A percentile compares a stretch with the other conserved stretches of the same genome.
Conservation (phyloP, 2,113 vertebrate species). For the Vombatus ursinus region DNA sequence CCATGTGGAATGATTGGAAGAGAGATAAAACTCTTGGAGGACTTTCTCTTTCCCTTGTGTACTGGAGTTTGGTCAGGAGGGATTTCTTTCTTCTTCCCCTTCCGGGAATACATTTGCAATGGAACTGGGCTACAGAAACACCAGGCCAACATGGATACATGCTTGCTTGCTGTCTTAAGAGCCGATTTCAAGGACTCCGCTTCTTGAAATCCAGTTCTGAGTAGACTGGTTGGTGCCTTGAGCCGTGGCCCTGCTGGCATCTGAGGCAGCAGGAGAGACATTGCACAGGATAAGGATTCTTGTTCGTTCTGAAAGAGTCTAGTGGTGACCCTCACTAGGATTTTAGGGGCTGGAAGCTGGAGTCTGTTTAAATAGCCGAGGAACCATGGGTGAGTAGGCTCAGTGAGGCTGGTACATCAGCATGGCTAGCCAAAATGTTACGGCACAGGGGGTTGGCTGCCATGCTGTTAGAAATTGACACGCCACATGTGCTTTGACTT, state of each 20-base stretch:
- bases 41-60: neutral
- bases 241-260: neutral
- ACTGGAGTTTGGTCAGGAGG: neutral
- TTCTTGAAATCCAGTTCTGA: neutral
- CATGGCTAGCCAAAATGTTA: no score
- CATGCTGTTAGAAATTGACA: no score
- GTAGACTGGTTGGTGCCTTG: neutral
- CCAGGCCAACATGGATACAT: no score
- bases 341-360: no score
- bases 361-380: neutral
- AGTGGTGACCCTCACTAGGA: no score
- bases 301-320: neutral
- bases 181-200: no score
- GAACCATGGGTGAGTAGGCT: neutral
- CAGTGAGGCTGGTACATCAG: neutral
- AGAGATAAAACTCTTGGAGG: neutral
- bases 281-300: neutral
- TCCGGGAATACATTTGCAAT: no score
- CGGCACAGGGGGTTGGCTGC: no score
- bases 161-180: no score
- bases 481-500: neutral
- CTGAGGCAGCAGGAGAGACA: neutral
- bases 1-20: neutral
- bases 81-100: neutral
- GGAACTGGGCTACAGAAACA: no score